Base-by-base conservation (phyloP, 1,140 invertebrate species). In the Drosophila novamexicana region DNA sequence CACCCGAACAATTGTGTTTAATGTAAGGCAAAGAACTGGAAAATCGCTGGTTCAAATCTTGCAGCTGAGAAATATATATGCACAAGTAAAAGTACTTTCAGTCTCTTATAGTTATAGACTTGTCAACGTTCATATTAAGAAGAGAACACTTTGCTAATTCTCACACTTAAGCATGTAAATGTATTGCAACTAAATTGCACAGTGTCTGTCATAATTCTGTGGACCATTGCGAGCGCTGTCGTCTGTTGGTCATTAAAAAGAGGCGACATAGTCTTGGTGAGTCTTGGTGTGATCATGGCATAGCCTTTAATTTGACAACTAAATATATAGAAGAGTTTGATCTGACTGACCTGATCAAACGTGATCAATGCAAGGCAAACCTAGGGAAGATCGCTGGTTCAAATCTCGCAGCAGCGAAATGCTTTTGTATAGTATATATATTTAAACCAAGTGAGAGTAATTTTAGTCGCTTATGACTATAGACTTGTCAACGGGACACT, bases 221-320 rank as follows among this genome's bases (percentile, higher is more conserved):
- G 42, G 18, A 22, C 44, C 62, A 57, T 34, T 40, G 69, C 37
- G 44, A 40, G 52, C 22, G 22, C 16, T 53, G 56, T 49, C 54
- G 67, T 50, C 65, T 53, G 64, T n/a, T 22, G 39, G 36, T 59
- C 65, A 69, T 75, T 75, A 74, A 69, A 53, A 68, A 32, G 64
- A 18, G 49, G 44, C 16, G 59, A 75, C 67, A 83, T 16, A 57
- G 29, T 29, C 62, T 50, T 32, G 1, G 22, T 32, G 49, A 34
- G 34, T 22, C 44, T 47, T 22, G 56, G 22, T 68, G 18, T 71
- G 47, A 76, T 67, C 50, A 63, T 54, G 66, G 75, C 72, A 73
- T 69, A 53, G 84, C 63, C 59, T 75, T 80, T 88, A 80, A 89
- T 89, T 88, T 88, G 83, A 89, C 2, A 22, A 22, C 22, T 22